phyloP scores from a whole-genome alignment of 2,888 invertebrate species.

The Troides aeacus region DNA sequence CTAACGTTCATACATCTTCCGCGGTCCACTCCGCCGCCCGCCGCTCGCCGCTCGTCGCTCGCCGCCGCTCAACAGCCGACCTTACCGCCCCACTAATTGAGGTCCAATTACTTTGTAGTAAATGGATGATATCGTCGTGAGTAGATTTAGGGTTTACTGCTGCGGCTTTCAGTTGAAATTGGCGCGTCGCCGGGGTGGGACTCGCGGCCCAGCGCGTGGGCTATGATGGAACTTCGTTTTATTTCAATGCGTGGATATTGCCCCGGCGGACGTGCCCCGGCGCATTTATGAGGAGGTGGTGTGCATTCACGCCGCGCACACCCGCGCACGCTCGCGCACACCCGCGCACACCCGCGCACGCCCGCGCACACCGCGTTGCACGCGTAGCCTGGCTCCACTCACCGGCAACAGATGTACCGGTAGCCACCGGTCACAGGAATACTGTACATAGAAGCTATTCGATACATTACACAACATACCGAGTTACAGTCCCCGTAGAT shows the following conservation, averaged over 20 bases:
- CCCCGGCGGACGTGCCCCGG: conserved; percentile 48
- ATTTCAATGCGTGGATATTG: conserved; percentile 66
- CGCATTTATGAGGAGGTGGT: conserved; percentile 60
- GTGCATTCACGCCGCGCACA: conserved; percentile 33
- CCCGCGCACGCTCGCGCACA: too few relatives aligned
- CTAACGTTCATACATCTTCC: conserved; percentile 76
- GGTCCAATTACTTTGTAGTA: conserved; percentile 2
- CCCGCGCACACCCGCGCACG: too few relatives aligned
- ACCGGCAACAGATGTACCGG: conserved; percentile 6
- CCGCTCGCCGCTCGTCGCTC: conserved; percentile 65
- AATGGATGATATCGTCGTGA: conserved; percentile 20
- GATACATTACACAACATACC: too few relatives aligned
- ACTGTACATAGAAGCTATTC: too few relatives aligned
- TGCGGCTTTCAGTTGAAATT: conserved; percentile 32
- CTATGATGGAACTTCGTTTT: conserved; percentile 51
- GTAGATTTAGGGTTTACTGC: conserved; percentile 37
- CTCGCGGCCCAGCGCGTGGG: conserved; percentile 52
- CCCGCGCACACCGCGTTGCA: conserved; percentile 17
- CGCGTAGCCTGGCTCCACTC: not conserved
- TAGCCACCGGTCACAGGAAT: too few relatives aligned
- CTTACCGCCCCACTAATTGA: conserved; percentile 13
- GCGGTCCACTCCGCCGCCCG: conserved; percentile 75
- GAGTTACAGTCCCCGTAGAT: too few relatives aligned
- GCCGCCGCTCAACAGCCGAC: conserved; percentile 10
- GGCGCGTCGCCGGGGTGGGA: too few relatives aligned